Percentiles rank a stretch among this genome's conserved stretches.
Conservation (phyloP, 2,888 invertebrate genomes). For the Leucoptera coffeella region DNA sequence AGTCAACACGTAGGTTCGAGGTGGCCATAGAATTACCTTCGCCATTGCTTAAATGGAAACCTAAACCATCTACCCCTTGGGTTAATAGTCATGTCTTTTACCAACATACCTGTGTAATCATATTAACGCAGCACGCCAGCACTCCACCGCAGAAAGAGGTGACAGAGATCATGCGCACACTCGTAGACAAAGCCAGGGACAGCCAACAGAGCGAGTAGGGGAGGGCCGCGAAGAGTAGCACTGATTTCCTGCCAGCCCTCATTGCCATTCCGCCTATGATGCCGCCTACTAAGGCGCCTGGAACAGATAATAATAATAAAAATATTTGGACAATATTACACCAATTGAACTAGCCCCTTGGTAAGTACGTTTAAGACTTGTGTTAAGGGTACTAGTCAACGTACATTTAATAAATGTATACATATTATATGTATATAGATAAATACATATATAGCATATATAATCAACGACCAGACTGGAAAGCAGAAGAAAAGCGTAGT, state of each 20-base stretch:
- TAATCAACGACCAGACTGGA: too few species aligned
- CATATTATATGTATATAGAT: too few species aligned
- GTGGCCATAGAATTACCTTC: too few species aligned
- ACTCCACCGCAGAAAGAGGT: slow-evolving; percentile 79
- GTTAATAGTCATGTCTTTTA: too few species aligned
- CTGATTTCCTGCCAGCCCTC: slow-evolving; percentile 64
- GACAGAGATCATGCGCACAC: slow-evolving; percentile 67
- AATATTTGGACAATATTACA: neutral
- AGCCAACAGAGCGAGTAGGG: slow-evolving; percentile 76
- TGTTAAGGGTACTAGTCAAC: too few species aligned
- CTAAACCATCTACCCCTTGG: too few species aligned
- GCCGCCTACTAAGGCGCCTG: slow-evolving; percentile 76
- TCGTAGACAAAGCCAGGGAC: slow-evolving; percentile 64
- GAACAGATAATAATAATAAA: slow-evolving; percentile 6
- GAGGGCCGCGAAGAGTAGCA: slow-evolving; percentile 61
- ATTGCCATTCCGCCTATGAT: slow-evolving; percentile 74
- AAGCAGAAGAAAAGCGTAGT: too few species aligned
- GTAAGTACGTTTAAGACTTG: too few species aligned
- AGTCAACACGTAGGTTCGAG: too few species aligned
- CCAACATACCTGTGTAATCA: slow-evolving; percentile 72
- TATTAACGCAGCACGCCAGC: slow-evolving; percentile 66
- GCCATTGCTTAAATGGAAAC: too few species aligned
- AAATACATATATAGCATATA: too few species aligned
- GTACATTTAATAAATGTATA: too few species aligned
- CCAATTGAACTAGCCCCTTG: neutral